A percentile compares a stretch with the other conserved stretches of the same genome.
phyloP scores from a whole-genome alignment of 2,113 vertebrate genomes.

The Galbula dea region DNA sequence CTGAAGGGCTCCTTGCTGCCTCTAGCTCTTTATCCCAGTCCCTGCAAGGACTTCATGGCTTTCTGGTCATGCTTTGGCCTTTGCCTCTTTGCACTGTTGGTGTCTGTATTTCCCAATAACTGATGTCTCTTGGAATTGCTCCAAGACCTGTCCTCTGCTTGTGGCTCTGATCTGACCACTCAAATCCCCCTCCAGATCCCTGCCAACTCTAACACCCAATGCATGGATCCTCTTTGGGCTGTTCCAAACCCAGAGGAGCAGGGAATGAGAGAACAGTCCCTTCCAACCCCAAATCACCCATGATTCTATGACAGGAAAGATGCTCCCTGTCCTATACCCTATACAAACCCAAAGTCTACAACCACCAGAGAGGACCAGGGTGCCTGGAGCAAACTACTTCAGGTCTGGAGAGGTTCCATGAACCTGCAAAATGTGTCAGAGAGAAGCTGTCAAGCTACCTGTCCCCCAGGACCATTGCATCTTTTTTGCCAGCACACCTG shows the following conservation, averaged over 20 bases:
- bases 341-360: background rate
- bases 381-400: background rate
- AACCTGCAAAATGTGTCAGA: constrained; percentile 6
- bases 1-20: background rate
- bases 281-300: background rate
- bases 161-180: background rate
- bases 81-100: background rate
- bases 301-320: background rate
- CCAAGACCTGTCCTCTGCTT: background rate
- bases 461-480: background rate
- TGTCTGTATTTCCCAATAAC: background rate
- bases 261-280: background rate
- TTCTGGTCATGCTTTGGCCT: background rate
- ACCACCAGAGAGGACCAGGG: background rate
- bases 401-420: background rate
- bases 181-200: background rate
- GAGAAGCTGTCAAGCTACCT: constrained; percentile 36
- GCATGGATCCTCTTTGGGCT: background rate
- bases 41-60: background rate
- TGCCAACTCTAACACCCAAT: fast-evolving
- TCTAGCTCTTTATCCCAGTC: background rate
- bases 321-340: background rate
- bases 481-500: constrained; percentile 39
- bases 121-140: background rate
- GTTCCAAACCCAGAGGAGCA: background rate